Percentiles rank a stretch among this genome's conserved stretches.
Conservation (phyloP, 2,113 vertebrate species). For the Labeo rohita region DNA sequence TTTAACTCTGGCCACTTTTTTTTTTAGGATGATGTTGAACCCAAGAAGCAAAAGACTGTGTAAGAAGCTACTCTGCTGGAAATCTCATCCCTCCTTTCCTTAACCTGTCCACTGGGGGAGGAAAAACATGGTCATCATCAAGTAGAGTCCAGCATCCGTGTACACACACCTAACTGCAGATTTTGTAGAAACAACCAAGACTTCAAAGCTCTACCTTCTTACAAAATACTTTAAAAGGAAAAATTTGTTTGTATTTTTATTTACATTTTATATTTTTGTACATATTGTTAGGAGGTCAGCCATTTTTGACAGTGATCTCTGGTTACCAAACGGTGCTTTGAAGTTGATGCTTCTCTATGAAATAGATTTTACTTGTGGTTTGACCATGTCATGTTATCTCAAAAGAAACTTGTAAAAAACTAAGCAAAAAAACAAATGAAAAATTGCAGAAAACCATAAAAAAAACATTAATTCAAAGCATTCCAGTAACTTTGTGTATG, state of each 20-base stretch:
- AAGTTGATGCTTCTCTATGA: slow-evolving; percentile 75
- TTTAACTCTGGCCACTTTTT: slow-evolving; percentile 36
- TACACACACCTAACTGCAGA: slow-evolving; percentile 68
- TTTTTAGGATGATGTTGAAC: slow-evolving; percentile 84
- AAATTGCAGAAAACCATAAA: slow-evolving; percentile 66
- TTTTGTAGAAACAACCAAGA: slow-evolving; percentile 80
- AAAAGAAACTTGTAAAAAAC: slow-evolving; percentile 80
- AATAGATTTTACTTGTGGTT: slow-evolving; percentile 84
- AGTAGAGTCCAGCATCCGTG: slow-evolving; percentile 66
- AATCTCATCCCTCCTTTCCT: slow-evolving; percentile 53
- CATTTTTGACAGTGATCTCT: slow-evolving; percentile 85
- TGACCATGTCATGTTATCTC: slow-evolving; percentile 82
- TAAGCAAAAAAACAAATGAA: slow-evolving; percentile 65
- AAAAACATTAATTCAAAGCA: slow-evolving; percentile 77
- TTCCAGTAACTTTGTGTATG: slow-evolving; percentile 84
- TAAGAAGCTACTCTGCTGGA: slow-evolving; percentile 64
- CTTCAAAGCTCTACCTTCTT: slow-evolving; percentile 88
- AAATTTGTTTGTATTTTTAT: slow-evolving; percentile 97
- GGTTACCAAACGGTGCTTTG: slow-evolving; percentile 85
- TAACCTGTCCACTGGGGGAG: slow-evolving; percentile 48
- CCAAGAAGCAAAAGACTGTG: slow-evolving; percentile 92
- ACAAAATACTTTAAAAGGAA: slow-evolving; percentile 88
- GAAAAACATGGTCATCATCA: slow-evolving; percentile 76
- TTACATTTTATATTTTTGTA: slow-evolving; percentile 99
- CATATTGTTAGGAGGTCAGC: slow-evolving; percentile 90